Evolutionary conservation across 64 coral and sea anemone species (phyloP), one percentile per base, ranked within the genome.

Genomic region (Platygyra sinensis): DNA sequence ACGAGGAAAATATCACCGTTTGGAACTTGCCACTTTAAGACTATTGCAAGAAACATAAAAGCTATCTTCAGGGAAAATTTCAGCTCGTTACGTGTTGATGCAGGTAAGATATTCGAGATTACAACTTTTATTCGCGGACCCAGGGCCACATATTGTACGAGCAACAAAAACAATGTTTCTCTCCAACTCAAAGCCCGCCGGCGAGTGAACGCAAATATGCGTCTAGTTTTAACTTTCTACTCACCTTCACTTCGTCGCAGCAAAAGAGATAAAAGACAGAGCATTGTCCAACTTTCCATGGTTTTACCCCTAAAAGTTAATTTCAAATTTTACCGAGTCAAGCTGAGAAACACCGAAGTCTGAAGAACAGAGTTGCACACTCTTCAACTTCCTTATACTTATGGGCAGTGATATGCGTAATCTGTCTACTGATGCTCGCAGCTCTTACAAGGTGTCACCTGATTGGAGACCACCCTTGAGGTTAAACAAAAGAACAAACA

Each of bases 221-320:
- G n/a, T n/a, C n/a, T n/a, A n/a, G n/a, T n/a, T n/a, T n/a, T n/a
- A 60, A 16, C 60, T 51, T 82, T 61, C 28, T 30, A 82, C 81
- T 69, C 42, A 85, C 81, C 81, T 71, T 71, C 42, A 14, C 38
- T 72, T n/a, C 64, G 38, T 33, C 18, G 8, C 22, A 42, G 9
- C 80, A 67, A 83, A 64, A 22, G 39, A 85, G 52, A 36, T 36
- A 27, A 85, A 72, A 72, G 31, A n/a, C 8, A 49, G 36, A 85
- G 19, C 39, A 50, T 15, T 51, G 5, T 46, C 36, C 62, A 49
- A 7, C 63, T 85, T 0, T 1, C 10, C 81, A 85, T 83, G 27
- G 60, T 83, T 30, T 65, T 20, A n/a, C 1, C 10, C 19, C 81
- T 85, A 71, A 71, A 50, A 62, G 9, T 36, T 11, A 85, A 51